Evolutionary conservation across 2,113 vertebrate species (phyloP).

Genomic region (Saguinus midas): DNA sequence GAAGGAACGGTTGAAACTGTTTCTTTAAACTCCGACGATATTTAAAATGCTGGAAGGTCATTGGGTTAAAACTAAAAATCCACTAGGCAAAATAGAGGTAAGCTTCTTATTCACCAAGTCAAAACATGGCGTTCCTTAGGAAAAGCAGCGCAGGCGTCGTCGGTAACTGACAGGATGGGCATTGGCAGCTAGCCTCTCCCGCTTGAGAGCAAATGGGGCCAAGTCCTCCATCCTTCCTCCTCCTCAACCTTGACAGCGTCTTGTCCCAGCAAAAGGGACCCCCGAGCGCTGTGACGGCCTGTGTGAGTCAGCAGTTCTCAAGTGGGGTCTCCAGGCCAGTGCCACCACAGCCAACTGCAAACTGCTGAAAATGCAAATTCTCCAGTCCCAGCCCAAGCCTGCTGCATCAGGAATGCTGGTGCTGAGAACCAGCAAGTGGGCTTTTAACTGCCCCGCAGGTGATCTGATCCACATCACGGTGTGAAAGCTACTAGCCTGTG

Average conservation of each 20-base stretch:
- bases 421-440: background rate
- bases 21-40: background rate
- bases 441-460: background rate
- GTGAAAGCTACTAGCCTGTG: background rate
- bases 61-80: background rate
- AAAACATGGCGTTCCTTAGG: background rate
- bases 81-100: background rate
- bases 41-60: background rate
- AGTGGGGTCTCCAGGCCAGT: background rate
- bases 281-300: background rate
- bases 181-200: accelerated
- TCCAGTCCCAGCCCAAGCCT: background rate
- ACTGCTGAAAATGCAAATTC: background rate
- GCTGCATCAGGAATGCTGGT: background rate
- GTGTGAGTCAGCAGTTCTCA: background rate
- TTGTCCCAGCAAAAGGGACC: no score
- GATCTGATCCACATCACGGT: background rate
- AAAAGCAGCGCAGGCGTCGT: background rate
- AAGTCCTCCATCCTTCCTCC: no score
- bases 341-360: background rate
- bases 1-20: background rate
- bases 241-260: background rate
- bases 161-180: background rate
- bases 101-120: background rate
- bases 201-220: background rate